phyloP scores from a whole-genome alignment of 2,113 vertebrate species.

The Nibea coibor region DNA sequence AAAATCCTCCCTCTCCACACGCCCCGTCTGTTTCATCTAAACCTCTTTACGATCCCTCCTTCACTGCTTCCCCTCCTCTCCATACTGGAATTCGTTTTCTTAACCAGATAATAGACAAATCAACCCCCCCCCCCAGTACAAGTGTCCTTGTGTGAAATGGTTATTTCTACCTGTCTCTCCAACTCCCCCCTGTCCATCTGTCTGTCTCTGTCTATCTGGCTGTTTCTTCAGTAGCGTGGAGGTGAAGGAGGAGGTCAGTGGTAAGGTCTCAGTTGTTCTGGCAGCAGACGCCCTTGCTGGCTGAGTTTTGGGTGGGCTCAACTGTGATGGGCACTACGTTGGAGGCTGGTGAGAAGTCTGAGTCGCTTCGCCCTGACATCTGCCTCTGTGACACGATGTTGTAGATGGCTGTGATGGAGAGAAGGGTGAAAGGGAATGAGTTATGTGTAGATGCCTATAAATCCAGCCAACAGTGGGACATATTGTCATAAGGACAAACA shows the following conservation, averaged over 20 bases:
- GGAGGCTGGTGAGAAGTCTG: constrained; percentile 85
- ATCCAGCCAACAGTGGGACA: constrained; percentile 63
- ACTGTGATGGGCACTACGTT: constrained; percentile 90
- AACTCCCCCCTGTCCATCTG: constrained; percentile 34
- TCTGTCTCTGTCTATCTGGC: constrained; percentile 54
- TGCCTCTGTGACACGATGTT: constrained; percentile 90
- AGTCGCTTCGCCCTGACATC: constrained; percentile 83
- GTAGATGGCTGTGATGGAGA: constrained; percentile 87
- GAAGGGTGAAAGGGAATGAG: constrained; percentile 27
- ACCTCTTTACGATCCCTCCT: constrained; percentile 26
- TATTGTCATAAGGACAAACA: constrained; percentile 69
- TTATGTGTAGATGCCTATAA: constrained; percentile 54
- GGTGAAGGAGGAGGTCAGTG: constrained; percentile 58
- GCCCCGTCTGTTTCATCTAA: constrained; percentile 10
- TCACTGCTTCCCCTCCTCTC: constrained; percentile 1
- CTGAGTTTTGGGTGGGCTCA: constrained; percentile 88
- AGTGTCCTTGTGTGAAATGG: constrained; percentile 36
- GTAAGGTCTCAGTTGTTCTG: constrained; percentile 87
- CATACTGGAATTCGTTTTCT: background rate
- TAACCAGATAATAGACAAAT: constrained; percentile 45
- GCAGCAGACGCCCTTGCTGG: constrained; percentile 85
- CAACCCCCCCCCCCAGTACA: background rate
- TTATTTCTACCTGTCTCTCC: constrained; percentile 53
- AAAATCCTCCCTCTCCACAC: constrained; percentile 3
- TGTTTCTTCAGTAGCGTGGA: constrained; percentile 47